Evolutionary conservation across 53 echinoderm and acorn worm species (phyloP), one percentile per base, ranked within the genome.

Genomic region (Zoroaster sp.): DNA sequence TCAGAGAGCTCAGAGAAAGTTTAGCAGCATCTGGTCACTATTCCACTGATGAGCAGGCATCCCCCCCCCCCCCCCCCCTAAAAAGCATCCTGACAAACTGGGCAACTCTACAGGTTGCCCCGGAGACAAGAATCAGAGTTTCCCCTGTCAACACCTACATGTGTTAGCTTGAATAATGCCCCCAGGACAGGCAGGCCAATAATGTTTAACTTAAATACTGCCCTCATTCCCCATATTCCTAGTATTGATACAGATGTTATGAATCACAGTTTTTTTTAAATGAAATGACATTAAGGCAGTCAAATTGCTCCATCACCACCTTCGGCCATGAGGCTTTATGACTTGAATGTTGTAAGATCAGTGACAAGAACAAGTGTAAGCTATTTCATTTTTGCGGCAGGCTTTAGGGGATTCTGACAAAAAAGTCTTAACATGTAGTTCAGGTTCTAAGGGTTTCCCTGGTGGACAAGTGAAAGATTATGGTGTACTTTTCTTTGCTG

Each of bases 341-440:
- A 34, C 44, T 17, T 45, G 85, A 69, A 85, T 85, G 85, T 85
- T 45, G 35, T 71, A 46, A 85, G 69, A 40, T 77, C n/a, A 69
- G 72, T 85, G 85, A 69, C 85, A 85, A 49, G 85, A 85, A 85
- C 85, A 85, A 85, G 85, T 85, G 85, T 71, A 70, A 85, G 85
- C 85, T 70, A 85, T 85, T 85, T 49, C 49, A 71, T 45, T 46
- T 45, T 68, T 83, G 40, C 66, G 0, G 2, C 34, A 30, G 74
- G 79, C 63, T 79, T 42, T 39, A 13, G 63, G 79, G 65, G 37
- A 63, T 59, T 28, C 5, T 0, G 3, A 0, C 17, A 51, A 59
- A 40, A 37, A 79, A 79, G 40, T 21, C 55, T n/a, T n/a, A 59
- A 59, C 63, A 59, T 59, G 63, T 59, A 28, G 63, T 59, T 28